Conservation (phyloP, 2,797 vertebrate genomes). For the Cirrhinus molitorella region DNA sequence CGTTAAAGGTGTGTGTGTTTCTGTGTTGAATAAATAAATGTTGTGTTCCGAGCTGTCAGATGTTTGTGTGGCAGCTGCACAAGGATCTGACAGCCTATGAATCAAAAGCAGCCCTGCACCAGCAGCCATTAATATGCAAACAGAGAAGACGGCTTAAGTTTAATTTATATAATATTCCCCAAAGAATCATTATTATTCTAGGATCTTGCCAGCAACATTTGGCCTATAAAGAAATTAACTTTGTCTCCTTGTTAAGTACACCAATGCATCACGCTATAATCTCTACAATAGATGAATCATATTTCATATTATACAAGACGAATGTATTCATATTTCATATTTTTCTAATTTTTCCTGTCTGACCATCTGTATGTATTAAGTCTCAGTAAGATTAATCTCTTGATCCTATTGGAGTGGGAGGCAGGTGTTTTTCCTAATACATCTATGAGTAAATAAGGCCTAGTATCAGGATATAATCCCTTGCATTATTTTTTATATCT, state of each 20-base stretch:
- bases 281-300: conserved; percentile 86
- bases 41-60: conserved; percentile 57
- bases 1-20: conserved; percentile 55
- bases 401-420: conserved; percentile 87
- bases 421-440: conserved; percentile 84
- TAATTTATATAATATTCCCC: conserved; percentile 83
- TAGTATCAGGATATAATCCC: conserved; percentile 87
- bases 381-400: conserved; percentile 92
- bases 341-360: conserved; percentile 93
- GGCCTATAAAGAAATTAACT: conserved; percentile 86
- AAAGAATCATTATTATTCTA: conserved; percentile 81
- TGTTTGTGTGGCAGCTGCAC: conserved; percentile 64
- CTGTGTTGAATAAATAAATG: conserved; percentile 60
- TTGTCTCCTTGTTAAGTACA: conserved; percentile 86
- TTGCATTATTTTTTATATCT: conserved; percentile 83
- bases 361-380: conserved; percentile 92
- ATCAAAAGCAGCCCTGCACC: conserved; percentile 71
- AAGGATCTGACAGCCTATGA: conserved; percentile 72
- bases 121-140: conserved; percentile 79
- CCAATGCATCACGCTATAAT: conserved; percentile 89
- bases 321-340: conserved; percentile 93
- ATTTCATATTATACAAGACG: conserved; percentile 86
- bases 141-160: conserved; percentile 78
- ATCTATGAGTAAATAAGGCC: conserved; percentile 82
- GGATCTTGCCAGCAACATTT: conserved; percentile 79